A percentile compares a stretch with the other conserved stretches of the same genome.
These are phyloP conservation scores for Scortum barcoo DNA, from an alignment of 2,113 vertebrate species.

Conservation along the genomic window DNA sequence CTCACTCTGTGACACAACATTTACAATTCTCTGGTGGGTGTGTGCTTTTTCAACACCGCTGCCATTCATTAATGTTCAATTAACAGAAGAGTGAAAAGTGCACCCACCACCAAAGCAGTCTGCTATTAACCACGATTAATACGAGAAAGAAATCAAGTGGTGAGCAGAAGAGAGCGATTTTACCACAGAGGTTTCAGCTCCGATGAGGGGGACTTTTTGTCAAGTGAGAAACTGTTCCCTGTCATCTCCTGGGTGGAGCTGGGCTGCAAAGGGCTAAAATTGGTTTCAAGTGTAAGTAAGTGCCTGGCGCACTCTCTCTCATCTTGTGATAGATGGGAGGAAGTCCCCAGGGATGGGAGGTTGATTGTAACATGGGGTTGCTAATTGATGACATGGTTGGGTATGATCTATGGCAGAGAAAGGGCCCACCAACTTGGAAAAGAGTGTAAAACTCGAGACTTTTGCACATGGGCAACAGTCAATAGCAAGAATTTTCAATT, in stretches of 20 bases:
- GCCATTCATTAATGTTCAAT: conserved; percentile 39
- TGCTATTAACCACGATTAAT: conserved; percentile 39
- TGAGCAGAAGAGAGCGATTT: conserved; percentile 39
- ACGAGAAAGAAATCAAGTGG: conserved; percentile 12
- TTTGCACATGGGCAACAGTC: conserved; percentile 30
- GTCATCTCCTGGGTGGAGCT: conserved; percentile 73
- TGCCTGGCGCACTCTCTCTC: conserved; percentile 67
- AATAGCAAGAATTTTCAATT: conserved; percentile 44
- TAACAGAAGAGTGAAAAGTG: conserved; percentile 29
- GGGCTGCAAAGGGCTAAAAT: conserved; percentile 71
- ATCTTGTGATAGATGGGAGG: conserved; percentile 75
- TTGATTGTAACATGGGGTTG: conserved; percentile 77
- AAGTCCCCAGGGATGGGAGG: conserved; percentile 65
- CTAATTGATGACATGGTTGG: conserved; percentile 75
- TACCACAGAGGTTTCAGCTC: conserved; percentile 49
- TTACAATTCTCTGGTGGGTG: not conserved
- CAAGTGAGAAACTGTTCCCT: conserved; percentile 68
- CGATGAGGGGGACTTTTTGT: conserved; percentile 73
- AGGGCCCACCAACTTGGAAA: conserved; percentile 61
- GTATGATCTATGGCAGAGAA: conserved; percentile 65
- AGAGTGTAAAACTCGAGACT: conserved; percentile 50
- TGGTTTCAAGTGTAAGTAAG: conserved; percentile 83
- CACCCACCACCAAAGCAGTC: not conserved
- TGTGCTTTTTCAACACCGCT: not conserved
- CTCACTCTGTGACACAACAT: conserved; percentile 26